Conservation (phyloP, 2,888 invertebrate species). For the Halocaridina rubra region DNA sequence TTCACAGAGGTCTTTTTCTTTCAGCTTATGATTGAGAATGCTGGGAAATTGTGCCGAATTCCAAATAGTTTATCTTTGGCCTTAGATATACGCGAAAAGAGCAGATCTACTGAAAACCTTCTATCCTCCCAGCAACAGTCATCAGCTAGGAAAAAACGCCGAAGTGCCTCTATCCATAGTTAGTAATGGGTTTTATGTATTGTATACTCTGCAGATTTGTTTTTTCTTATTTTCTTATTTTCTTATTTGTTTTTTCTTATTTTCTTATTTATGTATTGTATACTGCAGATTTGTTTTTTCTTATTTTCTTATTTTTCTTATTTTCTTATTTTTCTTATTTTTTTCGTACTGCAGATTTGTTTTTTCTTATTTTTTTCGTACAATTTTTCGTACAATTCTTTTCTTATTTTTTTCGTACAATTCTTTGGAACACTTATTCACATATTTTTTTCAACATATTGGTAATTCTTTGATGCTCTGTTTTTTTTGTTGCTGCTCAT, state of each 20-base stretch:
- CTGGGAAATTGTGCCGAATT: constrained; percentile 19
- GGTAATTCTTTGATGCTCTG: too few species aligned
- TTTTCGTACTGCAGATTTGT: not conserved
- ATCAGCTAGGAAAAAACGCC: constrained; percentile 77
- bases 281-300: not conserved
- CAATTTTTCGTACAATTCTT: too few species aligned
- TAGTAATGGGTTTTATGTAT: constrained; percentile 67
- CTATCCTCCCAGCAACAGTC: not conserved
- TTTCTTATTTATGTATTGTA: not conserved
- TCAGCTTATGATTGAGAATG: constrained; percentile 44
- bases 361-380: too few species aligned
- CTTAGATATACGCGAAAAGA: constrained; percentile 21
- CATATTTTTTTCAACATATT: too few species aligned
- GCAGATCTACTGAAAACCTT: constrained; percentile 40
- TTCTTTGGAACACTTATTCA: too few species aligned
- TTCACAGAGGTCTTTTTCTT: too few species aligned
- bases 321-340: not conserved
- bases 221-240: too few species aligned
- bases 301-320: not conserved
- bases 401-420: too few species aligned
- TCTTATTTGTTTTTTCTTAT: not conserved
- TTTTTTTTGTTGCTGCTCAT: too few species aligned
- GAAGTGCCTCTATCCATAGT: constrained; percentile 89
- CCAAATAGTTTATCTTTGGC: constrained; percentile 26
- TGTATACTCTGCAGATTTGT: too few species aligned